Evolutionary conservation across 2,797 vertebrate species (phyloP).

Genomic region (Knipowitschia caucasica): DNA sequence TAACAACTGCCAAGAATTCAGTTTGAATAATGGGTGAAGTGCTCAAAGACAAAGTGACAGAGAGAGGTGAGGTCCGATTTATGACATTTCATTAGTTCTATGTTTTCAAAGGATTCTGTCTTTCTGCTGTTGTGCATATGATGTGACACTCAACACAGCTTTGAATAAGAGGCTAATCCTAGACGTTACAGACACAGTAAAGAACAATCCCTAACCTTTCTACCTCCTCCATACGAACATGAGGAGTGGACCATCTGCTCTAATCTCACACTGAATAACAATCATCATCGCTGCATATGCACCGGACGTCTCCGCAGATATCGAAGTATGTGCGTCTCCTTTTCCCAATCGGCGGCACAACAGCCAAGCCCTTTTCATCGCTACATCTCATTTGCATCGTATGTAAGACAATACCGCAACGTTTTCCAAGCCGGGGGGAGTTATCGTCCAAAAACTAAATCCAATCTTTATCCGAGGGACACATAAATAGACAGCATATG

Average conservation of each 20-base stretch:
- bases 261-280: conserved; percentile 47
- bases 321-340: conserved; percentile 23
- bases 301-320: conserved; percentile 31
- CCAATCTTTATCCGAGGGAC: conserved; percentile 53
- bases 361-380: conserved; percentile 42
- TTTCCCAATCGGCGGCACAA: conserved; percentile 50
- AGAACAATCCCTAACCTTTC: conserved; percentile 44
- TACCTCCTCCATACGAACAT: conserved; percentile 33
- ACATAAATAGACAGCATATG: conserved; percentile 29
- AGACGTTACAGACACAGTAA: conserved; percentile 18
- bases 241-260: conserved; percentile 43
- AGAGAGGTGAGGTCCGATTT: too few relatives aligned
- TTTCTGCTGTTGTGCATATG: neutral
- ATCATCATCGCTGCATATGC: conserved; percentile 46
- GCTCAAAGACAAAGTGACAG: too few relatives aligned
- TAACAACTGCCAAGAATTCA: too few relatives aligned
- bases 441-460: conserved; percentile 54
- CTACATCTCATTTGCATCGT: conserved; percentile 57
- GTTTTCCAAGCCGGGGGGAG: conserved; percentile 24
- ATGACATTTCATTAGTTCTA: too few relatives aligned
- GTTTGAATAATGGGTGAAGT: too few relatives aligned
- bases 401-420: conserved; percentile 52
- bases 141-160: conserved; percentile 14
- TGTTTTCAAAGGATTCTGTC: too few relatives aligned
- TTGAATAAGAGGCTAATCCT: conserved; percentile 46